These are phyloP conservation scores for Herminia tarsipennalis DNA, from an alignment of 2,888 invertebrate species.

Conservation along the genomic window DNA sequence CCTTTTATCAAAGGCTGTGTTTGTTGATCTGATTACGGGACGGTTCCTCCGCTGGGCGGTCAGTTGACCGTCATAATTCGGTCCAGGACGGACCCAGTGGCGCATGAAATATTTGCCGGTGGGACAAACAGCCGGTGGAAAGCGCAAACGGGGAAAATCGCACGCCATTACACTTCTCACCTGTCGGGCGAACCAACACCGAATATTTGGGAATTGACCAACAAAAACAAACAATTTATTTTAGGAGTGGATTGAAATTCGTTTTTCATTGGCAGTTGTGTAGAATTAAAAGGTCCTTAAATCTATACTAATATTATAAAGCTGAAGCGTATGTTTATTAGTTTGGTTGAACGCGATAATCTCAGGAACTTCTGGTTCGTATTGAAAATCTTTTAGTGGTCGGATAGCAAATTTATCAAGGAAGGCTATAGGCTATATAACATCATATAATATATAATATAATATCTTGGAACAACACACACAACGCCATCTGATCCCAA, in stretches of 20 bases:
- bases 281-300: neutral
- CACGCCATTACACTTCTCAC: conserved; percentile 79
- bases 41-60: conserved; percentile 64
- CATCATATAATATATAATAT: too few relatives aligned
- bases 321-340: neutral
- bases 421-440: too few relatives aligned
- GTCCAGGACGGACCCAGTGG: conserved; percentile 72
- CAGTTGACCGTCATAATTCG: conserved; percentile 85
- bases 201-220: conserved; percentile 46
- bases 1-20: conserved; percentile 75
- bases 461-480: too few relatives aligned
- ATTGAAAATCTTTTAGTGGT: too few relatives aligned
- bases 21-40: conserved; percentile 79
- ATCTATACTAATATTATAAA: neutral
- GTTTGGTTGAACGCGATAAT: too few relatives aligned
- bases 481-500: too few relatives aligned
- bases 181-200: conserved; percentile 50
- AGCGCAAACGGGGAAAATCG: conserved; percentile 71
- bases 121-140: conserved; percentile 58
- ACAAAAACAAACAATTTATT: conserved; percentile 40
- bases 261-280: neutral
- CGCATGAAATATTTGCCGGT: conserved; percentile 81
- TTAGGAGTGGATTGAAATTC: conserved; percentile 1
- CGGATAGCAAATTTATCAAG: too few relatives aligned
- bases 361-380: too few relatives aligned